Conservation (phyloP, 2,797 vertebrate genomes). For the Bradypodion ventrale region DNA sequence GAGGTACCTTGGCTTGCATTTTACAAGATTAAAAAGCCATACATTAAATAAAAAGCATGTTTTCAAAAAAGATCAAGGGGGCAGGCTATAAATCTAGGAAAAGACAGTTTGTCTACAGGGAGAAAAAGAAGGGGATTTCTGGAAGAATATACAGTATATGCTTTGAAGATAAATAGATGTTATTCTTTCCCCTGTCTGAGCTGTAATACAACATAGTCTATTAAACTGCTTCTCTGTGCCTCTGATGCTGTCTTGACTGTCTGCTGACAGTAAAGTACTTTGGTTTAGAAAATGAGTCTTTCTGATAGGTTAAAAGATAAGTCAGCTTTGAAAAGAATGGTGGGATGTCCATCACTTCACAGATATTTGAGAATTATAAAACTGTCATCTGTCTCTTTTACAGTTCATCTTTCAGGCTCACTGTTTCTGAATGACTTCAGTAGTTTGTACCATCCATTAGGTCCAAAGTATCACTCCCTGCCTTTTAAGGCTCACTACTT, state of each 20-base stretch:
- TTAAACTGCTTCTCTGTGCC: slow-evolving; percentile 27
- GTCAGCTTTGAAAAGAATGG: slow-evolving; percentile 17
- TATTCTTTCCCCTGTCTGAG: not conserved
- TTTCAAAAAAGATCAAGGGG: not conserved
- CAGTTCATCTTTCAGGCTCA: slow-evolving; percentile 18
- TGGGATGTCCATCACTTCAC: slow-evolving; percentile 9
- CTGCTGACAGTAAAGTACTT: slow-evolving; percentile 10
- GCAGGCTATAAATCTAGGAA: slow-evolving; percentile 13
- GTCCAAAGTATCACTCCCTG: slow-evolving; percentile 10
- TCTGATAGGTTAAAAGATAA: slow-evolving; percentile 22
- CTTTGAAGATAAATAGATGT: not conserved
- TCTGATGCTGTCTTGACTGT: not conserved
- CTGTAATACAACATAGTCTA: not conserved
- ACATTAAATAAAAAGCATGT: slow-evolving; percentile 8
- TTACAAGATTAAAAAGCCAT: slow-evolving; percentile 6
- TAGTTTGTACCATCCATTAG: not conserved
- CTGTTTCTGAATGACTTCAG: slow-evolving; percentile 4
- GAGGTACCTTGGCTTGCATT: slow-evolving; percentile 5
- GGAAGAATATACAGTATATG: slow-evolving; percentile 4
- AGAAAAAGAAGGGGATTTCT: not conserved
- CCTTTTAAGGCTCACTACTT: not conserved
- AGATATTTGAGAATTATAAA: slow-evolving; percentile 5
- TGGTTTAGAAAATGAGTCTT: slow-evolving; percentile 20
- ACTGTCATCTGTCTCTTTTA: not conserved
- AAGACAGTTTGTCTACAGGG: not conserved